Percentiles rank a stretch among this genome's conserved stretches.
These are phyloP conservation scores for Thera britannica DNA, from an alignment of 2,888 invertebrate genomes.

Conservation along the genomic window DNA sequence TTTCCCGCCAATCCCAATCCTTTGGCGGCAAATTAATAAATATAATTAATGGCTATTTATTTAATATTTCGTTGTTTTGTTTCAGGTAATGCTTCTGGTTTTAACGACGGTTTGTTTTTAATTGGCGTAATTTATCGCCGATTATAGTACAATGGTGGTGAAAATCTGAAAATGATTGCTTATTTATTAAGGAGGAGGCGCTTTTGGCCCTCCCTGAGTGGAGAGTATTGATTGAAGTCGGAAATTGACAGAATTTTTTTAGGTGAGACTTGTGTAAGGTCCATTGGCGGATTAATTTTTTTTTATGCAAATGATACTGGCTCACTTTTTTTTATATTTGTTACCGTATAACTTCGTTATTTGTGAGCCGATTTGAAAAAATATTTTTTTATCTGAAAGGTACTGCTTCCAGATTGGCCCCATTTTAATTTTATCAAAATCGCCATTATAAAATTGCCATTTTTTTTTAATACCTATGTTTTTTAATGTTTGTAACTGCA, in stretches of 20 bases:
- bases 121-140: slow-evolving; percentile 42
- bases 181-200: slow-evolving; percentile 7
- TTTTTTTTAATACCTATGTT: no score
- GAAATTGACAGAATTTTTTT: neutral
- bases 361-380: no score
- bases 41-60: slow-evolving; percentile 47
- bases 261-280: neutral
- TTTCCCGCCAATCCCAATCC: slow-evolving; percentile 28
- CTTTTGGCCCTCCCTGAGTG: neutral
- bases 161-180: slow-evolving; percentile 9
- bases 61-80: slow-evolving; percentile 55
- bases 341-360: no score
- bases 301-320: no score
- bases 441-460: no score
- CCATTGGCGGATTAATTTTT: no score
- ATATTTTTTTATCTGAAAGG: no score
- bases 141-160: slow-evolving; percentile 34
- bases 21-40: slow-evolving; percentile 34
- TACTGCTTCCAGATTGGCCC: no score
- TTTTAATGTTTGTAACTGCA: no score
- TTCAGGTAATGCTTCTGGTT: slow-evolving; percentile 55
- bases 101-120: slow-evolving; percentile 45
- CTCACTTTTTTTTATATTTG: no score
- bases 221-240: slow-evolving; percentile 3
- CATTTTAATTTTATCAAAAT: no score